Evolutionary conservation across 2,888 invertebrate genomes (phyloP), one percentile per base, ranked within the genome.

Genomic region (Andrena bucephala): DNA sequence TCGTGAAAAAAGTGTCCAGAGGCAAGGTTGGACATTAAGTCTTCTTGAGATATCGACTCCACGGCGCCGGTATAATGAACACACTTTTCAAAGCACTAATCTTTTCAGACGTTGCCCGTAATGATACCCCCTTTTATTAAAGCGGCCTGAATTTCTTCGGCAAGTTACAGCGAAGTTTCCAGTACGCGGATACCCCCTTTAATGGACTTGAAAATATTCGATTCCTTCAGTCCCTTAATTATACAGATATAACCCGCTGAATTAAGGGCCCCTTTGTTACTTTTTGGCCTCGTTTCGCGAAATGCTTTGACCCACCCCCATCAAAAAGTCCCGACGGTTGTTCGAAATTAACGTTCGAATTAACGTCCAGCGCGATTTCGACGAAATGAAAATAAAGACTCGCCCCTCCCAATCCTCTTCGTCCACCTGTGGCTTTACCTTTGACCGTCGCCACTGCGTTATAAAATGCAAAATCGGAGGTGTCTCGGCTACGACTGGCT

Each of bases 401-500:
- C 16, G 5, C 16, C 16, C 16, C 16, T 42, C 42, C 13, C 42
- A 13, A 13, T 60, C 50, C 50, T 65, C 52, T 36, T 76, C 83
- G 65, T 57, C 83, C 80, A 86, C 86, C 83, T 86, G 87, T 86
- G 77, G 87, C 85, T 77, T 74, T 68, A 33, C 20, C 71, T 42
- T 65, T 42, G 57, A 65, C 65, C 73, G 57, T 36, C n/a, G 16
- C 76, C 54, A 42, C 71, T 65, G 65, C 69, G 29, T 66, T 68
- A 65, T 72, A 72, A 76, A 76, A 82, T 75, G 27, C 76, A 63
- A 71, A 68, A 65, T 83, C 27, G 31, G 33, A 67, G 57, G 57
- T 27, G 57, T 24, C 24, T 57, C 24, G 24, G 24, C 29, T 48
- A 29, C n/a, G 63, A 59, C 57, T 68, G 62, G 48, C 52, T 62